These are phyloP conservation scores for Limnephilus rhombicus DNA, from an alignment of 2,888 invertebrate genomes.

Conservation along the genomic window DNA sequence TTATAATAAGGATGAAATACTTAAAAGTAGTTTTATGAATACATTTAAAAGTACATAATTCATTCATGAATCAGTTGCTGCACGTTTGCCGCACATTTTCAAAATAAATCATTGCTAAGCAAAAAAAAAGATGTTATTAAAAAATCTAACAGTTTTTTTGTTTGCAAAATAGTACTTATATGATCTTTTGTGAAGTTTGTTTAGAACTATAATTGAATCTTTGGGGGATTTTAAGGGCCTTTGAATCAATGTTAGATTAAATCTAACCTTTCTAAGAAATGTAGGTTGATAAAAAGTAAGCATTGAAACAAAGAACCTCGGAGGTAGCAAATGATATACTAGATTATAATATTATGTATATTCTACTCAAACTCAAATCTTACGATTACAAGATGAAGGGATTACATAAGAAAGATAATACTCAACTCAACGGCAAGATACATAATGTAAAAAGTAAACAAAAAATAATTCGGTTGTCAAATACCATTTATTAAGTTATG, in stretches of 20 bases:
- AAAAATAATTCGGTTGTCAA: neutral
- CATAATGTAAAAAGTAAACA: neutral
- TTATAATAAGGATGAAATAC: neutral
- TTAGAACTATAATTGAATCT: neutral
- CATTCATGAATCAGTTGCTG: neutral
- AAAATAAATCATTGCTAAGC: neutral
- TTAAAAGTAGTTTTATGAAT: neutral
- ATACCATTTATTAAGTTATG: conserved; percentile 1
- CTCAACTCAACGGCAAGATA: neutral
- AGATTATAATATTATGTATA: neutral
- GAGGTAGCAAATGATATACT: neutral
- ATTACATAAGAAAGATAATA: neutral
- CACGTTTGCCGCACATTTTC: neutral
- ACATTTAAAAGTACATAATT: neutral
- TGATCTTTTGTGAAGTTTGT: neutral
- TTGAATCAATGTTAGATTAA: neutral
- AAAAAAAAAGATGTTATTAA: neutral
- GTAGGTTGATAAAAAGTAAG: neutral
- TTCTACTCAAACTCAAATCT: neutral
- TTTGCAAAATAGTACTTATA: neutral
- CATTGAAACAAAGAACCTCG: neutral
- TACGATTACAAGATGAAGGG: neutral
- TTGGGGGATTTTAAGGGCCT: neutral
- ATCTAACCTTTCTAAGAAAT: neutral
- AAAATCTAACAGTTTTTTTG: neutral